Percentiles rank a stretch among this genome's conserved stretches.
These are phyloP conservation scores for Hippocampus kuda DNA, from an alignment of 2,797 vertebrate genomes.

Conservation along the genomic window DNA sequence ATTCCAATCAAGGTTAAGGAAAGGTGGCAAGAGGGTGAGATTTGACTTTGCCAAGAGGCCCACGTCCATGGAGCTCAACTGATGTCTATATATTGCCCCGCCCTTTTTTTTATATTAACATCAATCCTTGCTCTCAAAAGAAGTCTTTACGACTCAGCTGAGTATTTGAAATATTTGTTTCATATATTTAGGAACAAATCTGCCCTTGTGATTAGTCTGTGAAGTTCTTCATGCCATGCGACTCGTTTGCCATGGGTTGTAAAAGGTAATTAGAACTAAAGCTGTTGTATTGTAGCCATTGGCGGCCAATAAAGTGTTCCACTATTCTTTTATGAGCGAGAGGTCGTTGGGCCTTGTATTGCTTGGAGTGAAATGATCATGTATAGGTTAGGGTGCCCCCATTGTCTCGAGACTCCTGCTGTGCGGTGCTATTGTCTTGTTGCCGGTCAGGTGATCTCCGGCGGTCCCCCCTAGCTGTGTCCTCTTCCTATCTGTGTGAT, in stretches of 20 bases:
- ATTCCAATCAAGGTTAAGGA: no score
- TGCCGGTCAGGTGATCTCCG: slow-evolving; percentile 53
- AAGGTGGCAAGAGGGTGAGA: no score
- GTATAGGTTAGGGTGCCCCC: slow-evolving; percentile 8
- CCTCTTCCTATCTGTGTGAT: slow-evolving; percentile 59
- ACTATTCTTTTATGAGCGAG: slow-evolving; percentile 13
- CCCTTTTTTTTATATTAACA: not conserved
- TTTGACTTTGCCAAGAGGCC: no score
- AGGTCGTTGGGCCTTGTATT: slow-evolving; percentile 19
- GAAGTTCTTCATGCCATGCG: not conserved
- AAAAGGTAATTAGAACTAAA: not conserved
- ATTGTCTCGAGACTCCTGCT: slow-evolving; percentile 44
- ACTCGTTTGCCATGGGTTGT: not conserved
- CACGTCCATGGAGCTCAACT: no score
- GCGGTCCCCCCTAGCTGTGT: slow-evolving; percentile 37
- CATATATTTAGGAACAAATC: not conserved
- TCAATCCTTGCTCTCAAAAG: not conserved
- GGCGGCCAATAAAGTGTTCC: slow-evolving; percentile 1
- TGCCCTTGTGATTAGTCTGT: not conserved
- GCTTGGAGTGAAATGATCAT: slow-evolving; percentile 12
- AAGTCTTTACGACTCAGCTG: not conserved
- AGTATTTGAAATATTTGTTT: not conserved
- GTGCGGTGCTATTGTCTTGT: slow-evolving; percentile 39
- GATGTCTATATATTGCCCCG: no score
- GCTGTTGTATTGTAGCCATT: slow-evolving; percentile 1